Base-by-base conservation (phyloP, 23 tunicate genomes). In the Phallusia fumigata region DNA sequence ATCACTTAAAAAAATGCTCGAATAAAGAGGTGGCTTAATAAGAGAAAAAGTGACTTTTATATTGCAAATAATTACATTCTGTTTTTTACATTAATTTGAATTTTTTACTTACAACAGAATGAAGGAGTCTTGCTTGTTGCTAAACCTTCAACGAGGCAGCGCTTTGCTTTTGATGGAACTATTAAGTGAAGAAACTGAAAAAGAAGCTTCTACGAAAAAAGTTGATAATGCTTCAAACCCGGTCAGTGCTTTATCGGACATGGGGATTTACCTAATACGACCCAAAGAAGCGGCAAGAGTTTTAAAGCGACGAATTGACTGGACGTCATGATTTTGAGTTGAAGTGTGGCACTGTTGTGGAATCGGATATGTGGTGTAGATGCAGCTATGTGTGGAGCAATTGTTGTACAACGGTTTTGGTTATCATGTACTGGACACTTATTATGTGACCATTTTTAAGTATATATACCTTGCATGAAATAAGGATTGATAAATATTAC, bases 71-170 rank as follows among this genome's bases (percentile, higher is more conserved):
- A n/a, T n/a, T n/a, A n/a, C n/a, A n/a, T n/a, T 40, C 10, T 40
- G 47, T 40, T 40, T 40, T 21, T 13, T 58, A 24, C 16, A 6
- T 13, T 6, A 6, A 22, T 58, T 21, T 58, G 15, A 58, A n/a
- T n/a, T n/a, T n/a, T 16, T 58, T 58, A 58, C 8, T 1, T 58
- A 3, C 28, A 1, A 18, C 83, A 92, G 98, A 45, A 64, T 89
- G 83, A 94, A 94, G 35, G 98, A 94, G 51, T 47, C 90, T 30
- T 94, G 98, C 78, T 49, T 65, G 30, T 76, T 94, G 22, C 65
- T 94, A n/a, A 94, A 89, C 53, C 87, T 94, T 1, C 90, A 89
- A 33, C 52, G 34, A 24, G 98, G 98, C 15, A 89, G 84, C 52
- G 98, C 98, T 6, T 53, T 94, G 74, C 77, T 93, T 10, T 79